Conservation (phyloP, 2,888 invertebrate species). For the Eupithecia abbreviata region DNA sequence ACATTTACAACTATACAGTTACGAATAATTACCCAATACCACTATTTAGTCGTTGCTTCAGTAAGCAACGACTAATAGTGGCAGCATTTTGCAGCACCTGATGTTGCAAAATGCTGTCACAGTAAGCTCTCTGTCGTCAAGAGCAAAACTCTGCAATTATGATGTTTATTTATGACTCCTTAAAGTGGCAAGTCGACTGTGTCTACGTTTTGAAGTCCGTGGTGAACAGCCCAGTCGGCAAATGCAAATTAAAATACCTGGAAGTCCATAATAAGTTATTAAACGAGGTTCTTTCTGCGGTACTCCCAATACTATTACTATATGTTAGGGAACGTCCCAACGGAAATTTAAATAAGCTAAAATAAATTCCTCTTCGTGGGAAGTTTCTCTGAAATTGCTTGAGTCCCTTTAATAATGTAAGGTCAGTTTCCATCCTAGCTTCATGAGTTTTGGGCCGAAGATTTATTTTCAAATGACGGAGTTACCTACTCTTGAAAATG, state of each 20-base stretch:
- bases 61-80: not conserved
- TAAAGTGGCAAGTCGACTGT: not conserved
- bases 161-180: not conserved
- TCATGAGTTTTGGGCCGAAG: conserved; percentile 30
- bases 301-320: conserved; percentile 9
- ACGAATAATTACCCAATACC: too few relatives aligned
- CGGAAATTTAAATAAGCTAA: conserved; percentile 35
- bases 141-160: not conserved
- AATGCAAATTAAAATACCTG: conserved; percentile 1
- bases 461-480: conserved; percentile 32
- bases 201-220: not conserved
- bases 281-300: conserved; percentile 10
- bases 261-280: conserved; percentile 10
- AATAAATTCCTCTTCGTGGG: conserved; percentile 32
- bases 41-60: too few relatives aligned
- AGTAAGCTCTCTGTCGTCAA: too few relatives aligned
- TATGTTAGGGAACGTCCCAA: conserved; percentile 18
- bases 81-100: not conserved
- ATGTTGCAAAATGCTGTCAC: too few relatives aligned
- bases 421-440: conserved; percentile 34
- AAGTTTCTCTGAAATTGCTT: conserved; percentile 28
- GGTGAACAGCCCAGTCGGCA: not conserved
- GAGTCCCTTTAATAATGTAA: conserved; percentile 38
- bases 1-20: too few relatives aligned
- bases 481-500: conserved; percentile 20